A percentile compares a stretch with the other conserved stretches of the same genome.
Conservation (phyloP, 2,888 invertebrate genomes). For the Oligia latruncula region DNA sequence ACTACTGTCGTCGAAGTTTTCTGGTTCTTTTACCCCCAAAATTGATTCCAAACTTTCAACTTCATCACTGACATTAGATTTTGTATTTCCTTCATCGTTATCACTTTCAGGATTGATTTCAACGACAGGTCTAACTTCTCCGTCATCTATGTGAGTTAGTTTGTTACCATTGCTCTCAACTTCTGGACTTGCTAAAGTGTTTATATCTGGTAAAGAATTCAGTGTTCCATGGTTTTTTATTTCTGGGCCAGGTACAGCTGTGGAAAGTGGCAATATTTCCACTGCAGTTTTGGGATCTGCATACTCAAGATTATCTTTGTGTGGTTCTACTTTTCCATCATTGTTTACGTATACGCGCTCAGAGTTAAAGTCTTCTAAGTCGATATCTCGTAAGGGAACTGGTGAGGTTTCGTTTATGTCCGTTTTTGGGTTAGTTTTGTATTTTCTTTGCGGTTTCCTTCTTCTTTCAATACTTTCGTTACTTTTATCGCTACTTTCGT, state of each 20-base stretch:
- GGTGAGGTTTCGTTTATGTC: constrained; percentile 48
- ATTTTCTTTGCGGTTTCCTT: constrained; percentile 29
- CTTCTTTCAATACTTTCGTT: constrained; percentile 28
- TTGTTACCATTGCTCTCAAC: constrained; percentile 65
- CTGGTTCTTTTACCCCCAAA: constrained; percentile 67
- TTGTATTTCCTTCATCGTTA: constrained; percentile 70
- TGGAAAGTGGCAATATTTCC: constrained; percentile 62
- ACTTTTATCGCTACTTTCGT: constrained; percentile 60
- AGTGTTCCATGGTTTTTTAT: constrained; percentile 49
- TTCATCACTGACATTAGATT: constrained; percentile 67
- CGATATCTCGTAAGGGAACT: constrained; percentile 73
- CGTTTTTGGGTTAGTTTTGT: constrained; percentile 25
- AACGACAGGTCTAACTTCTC: constrained; percentile 84
- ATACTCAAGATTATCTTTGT: constrained; percentile 69
- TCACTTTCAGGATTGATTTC: constrained; percentile 80
- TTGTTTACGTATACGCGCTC: constrained; percentile 76
- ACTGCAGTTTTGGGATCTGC: constrained; percentile 64
- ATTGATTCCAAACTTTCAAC: constrained; percentile 74
- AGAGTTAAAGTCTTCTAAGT: constrained; percentile 78
- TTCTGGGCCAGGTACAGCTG: constrained; percentile 56
- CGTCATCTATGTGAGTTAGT: constrained; percentile 78
- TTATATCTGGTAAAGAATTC: constrained; percentile 46
- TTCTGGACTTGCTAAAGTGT: constrained; percentile 23
- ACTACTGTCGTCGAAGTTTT: constrained; percentile 48
- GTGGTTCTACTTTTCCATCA: constrained; percentile 73